Conservation (phyloP, 2,888 invertebrate genomes). For the Oeneis ivallda region DNA sequence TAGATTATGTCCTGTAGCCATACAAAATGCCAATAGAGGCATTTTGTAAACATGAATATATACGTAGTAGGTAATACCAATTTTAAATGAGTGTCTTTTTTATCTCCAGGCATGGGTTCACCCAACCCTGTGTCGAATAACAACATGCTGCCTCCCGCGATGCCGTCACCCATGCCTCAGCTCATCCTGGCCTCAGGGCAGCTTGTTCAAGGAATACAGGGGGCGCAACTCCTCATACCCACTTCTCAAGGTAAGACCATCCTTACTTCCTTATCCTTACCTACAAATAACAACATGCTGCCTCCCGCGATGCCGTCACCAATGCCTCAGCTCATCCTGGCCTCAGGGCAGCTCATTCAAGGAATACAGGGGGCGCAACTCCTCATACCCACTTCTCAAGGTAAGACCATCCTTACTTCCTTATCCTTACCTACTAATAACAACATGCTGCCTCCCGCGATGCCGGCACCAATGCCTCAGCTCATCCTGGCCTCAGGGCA, state of each 20-base stretch:
- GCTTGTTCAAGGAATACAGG: constrained; percentile 95
- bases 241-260: constrained; percentile 91
- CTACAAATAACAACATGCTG: constrained; percentile 78
- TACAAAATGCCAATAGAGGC: no score
- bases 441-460: constrained; percentile 83
- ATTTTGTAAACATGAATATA: no score
- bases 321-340: constrained; percentile 95
- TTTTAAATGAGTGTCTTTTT: no score
- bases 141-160: constrained; percentile 83
- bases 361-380: constrained; percentile 97
- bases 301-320: constrained; percentile 85
- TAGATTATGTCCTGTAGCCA: no score
- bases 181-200: constrained; percentile 95
- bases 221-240: constrained; percentile 96
- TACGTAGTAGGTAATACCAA: no score
- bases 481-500: constrained; percentile 95
- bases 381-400: constrained; percentile 97
- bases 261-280: neutral
- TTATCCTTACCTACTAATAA: constrained; percentile 54
- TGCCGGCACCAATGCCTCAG: constrained; percentile 92
- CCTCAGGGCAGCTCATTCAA: constrained; percentile 94
- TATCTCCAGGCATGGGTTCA: constrained; percentile 68
- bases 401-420: constrained; percentile 65
- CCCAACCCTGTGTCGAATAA: constrained; percentile 73
- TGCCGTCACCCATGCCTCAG: constrained; percentile 92